Conservation (phyloP, 2,797 vertebrate genomes). For the Falco berigora region DNA sequence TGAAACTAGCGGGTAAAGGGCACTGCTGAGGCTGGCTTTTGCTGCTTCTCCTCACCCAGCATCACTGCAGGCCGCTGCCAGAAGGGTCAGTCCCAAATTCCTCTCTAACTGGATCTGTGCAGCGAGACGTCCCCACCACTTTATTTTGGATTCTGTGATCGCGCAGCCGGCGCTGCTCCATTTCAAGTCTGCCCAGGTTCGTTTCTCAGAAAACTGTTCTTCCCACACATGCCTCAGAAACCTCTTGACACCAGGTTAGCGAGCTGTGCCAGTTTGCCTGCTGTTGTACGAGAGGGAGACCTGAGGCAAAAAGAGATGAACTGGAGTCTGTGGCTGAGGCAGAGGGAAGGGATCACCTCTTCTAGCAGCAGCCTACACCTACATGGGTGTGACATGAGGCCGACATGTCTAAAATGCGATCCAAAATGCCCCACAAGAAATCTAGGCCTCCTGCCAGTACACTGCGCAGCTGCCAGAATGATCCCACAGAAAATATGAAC, state of each 20-base stretch:
- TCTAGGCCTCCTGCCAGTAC: background rate
- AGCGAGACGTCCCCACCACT: too few species aligned
- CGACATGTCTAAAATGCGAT: background rate
- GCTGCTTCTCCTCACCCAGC: background rate
- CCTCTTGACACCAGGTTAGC: background rate
- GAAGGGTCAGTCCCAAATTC: background rate
- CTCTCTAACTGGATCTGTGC: background rate
- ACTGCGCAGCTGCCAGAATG: background rate
- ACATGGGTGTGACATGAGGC: background rate
- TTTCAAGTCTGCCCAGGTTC: background rate
- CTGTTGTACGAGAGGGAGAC: background rate
- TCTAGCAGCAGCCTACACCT: background rate
- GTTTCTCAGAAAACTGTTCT: background rate
- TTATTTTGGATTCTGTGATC: background rate
- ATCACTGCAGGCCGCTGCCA: background rate
- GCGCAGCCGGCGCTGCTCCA: background rate
- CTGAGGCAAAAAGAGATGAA: background rate
- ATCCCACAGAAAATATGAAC: background rate
- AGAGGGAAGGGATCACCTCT: background rate
- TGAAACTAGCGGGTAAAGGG: background rate
- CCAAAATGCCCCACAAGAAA: background rate
- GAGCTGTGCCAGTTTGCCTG: background rate
- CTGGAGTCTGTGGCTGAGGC: background rate
- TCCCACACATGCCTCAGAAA: background rate
- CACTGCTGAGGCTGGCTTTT: background rate